Evolutionary conservation across 2,888 invertebrate species (phyloP).

Genomic region (Caenorhabditis doughertyi): DNA sequence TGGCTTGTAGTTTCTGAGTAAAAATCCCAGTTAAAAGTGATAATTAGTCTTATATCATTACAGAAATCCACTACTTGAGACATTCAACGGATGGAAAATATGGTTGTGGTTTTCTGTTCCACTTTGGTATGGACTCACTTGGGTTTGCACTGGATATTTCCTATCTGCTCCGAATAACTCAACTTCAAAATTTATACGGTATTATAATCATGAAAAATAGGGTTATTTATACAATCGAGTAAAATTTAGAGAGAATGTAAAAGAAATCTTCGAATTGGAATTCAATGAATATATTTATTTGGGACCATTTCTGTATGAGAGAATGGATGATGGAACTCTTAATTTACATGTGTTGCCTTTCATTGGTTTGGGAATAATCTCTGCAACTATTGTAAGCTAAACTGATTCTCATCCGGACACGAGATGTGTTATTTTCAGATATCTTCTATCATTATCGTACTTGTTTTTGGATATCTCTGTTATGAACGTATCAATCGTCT

Average conservation of each 20-base stretch:
- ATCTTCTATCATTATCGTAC: slow-evolving; percentile 35
- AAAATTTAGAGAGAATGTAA: slow-evolving; percentile 11
- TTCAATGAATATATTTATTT: slow-evolving; percentile 22
- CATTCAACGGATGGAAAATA: slow-evolving; percentile 16
- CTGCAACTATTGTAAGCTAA: slow-evolving; percentile 42
- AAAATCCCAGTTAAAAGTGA: neutral
- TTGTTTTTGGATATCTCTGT: slow-evolving; percentile 39
- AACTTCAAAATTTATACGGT: slow-evolving; percentile 22
- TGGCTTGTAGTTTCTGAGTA: slow-evolving; percentile 33
- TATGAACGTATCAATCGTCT: slow-evolving; percentile 38
- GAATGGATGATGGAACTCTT: slow-evolving; percentile 12
- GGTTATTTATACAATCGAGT: neutral
- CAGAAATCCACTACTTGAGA: slow-evolving; percentile 9
- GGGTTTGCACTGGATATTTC: slow-evolving; percentile 25
- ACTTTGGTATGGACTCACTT: slow-evolving; percentile 23
- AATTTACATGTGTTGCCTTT: slow-evolving; percentile 15
- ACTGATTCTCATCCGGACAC: neutral
- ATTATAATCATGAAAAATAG: neutral
- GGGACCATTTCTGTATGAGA: slow-evolving; percentile 36
- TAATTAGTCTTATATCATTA: neutral
- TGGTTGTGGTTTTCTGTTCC: slow-evolving; percentile 25
- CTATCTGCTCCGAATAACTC: slow-evolving; percentile 10
- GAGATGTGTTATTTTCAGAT: slow-evolving; percentile 35
- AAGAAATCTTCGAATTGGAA: slow-evolving; percentile 27
- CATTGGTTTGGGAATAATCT: slow-evolving; percentile 43